These are phyloP conservation scores for Drosophila diplacantha DNA, from an alignment of 2,888 invertebrate genomes.

Conservation along the genomic window DNA sequence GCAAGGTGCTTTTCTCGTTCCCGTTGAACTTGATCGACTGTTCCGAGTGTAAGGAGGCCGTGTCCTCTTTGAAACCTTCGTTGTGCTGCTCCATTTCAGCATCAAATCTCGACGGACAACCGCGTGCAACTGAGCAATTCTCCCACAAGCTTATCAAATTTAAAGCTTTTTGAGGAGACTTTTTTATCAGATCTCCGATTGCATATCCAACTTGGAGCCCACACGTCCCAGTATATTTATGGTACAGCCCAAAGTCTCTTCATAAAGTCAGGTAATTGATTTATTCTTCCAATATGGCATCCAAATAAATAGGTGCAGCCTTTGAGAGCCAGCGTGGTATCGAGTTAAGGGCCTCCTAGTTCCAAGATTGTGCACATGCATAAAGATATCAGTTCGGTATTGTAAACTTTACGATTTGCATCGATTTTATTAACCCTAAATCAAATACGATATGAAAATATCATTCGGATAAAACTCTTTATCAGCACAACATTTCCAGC, in stretches of 20 bases:
- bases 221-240: constrained; percentile 17
- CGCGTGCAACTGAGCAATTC: constrained; percentile 35
- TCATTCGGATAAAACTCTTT: background rate
- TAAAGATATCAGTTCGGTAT: constrained; percentile 4
- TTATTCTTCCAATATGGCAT: constrained; percentile 39
- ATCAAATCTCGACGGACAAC: constrained; percentile 14
- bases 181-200: constrained; percentile 44
- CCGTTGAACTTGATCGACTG: background rate
- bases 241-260: constrained; percentile 20
- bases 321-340: background rate
- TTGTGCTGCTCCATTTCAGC: constrained; percentile 24
- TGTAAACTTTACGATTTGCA: constrained; percentile 19
- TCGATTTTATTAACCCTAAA: constrained; percentile 32
- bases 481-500: background rate
- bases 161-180: constrained; percentile 24
- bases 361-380: background rate
- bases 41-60: constrained; percentile 4
- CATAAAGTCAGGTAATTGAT: constrained; percentile 51
- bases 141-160: constrained; percentile 30
- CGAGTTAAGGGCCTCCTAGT: background rate
- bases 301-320: constrained; percentile 5
- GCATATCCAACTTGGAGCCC: constrained; percentile 32
- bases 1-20: constrained; percentile 14
- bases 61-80: constrained; percentile 11
- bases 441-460: constrained; percentile 13